These are phyloP conservation scores for Nothobranchius furzeri DNA, from an alignment of 2,113 vertebrate species.

Conservation along the genomic window DNA sequence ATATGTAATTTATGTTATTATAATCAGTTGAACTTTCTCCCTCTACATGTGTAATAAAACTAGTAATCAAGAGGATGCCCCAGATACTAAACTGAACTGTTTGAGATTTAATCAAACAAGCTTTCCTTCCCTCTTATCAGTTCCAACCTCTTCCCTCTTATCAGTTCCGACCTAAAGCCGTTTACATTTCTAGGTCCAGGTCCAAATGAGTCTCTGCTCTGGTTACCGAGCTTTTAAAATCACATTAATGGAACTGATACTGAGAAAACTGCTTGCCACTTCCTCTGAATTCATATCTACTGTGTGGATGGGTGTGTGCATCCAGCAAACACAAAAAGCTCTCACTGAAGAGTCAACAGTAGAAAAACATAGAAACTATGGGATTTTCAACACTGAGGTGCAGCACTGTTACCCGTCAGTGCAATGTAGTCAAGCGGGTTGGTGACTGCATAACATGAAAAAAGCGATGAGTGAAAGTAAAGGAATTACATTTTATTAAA, in stretches of 20 bases:
- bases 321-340: neutral
- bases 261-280: neutral
- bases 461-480: neutral
- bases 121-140: neutral
- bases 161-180: neutral
- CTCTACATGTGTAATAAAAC: neutral
- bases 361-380: neutral
- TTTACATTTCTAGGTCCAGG: neutral
- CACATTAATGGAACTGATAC: conserved; percentile 1
- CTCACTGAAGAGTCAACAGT: neutral
- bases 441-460: conserved; percentile 7
- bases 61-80: neutral
- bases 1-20: neutral
- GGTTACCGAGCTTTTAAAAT: conserved; percentile 6
- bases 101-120: neutral
- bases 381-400: neutral
- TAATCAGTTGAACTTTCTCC: neutral
- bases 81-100: neutral
- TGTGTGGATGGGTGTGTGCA: neutral
- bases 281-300: neutral
- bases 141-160: neutral
- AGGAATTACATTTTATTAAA: neutral
- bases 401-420: neutral
- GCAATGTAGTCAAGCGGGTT: neutral
- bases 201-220: neutral